Percentiles rank a stretch among this genome's conserved stretches.
Conservation (phyloP, 2,888 invertebrate genomes). For the Himalopsyche japonica region DNA sequence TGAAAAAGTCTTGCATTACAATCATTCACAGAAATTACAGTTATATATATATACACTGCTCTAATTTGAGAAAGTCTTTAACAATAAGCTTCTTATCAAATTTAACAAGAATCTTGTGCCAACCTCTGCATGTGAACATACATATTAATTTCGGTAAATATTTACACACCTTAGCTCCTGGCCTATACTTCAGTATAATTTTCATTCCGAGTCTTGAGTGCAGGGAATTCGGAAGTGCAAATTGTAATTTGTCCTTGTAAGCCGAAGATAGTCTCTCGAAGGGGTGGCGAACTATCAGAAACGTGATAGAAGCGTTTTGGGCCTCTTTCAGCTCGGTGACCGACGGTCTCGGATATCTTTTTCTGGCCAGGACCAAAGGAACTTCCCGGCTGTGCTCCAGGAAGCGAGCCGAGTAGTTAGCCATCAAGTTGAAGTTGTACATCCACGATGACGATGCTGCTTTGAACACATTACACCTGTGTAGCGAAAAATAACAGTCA, state of each 20-base stretch:
- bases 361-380: slow-evolving; percentile 75
- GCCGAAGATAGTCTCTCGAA: slow-evolving; percentile 79
- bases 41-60: too few relatives aligned
- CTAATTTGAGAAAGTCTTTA: too few relatives aligned
- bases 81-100: too few relatives aligned
- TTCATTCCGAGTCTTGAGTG: slow-evolving; percentile 79
- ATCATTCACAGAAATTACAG: too few relatives aligned
- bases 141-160: too few relatives aligned
- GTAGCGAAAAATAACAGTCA: slow-evolving; percentile 24
- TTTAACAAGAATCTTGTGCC: too few relatives aligned
- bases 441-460: slow-evolving; percentile 91
- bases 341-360: slow-evolving; percentile 77
- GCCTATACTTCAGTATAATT: slow-evolving; percentile 75
- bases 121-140: too few relatives aligned
- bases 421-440: slow-evolving; percentile 86
- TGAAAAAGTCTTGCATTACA: too few relatives aligned
- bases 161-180: slow-evolving; percentile 54
- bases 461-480: slow-evolving; percentile 79
- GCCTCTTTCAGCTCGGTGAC: slow-evolving; percentile 73
- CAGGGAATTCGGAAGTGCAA: slow-evolving; percentile 79
- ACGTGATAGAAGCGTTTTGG: slow-evolving; percentile 76
- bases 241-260: slow-evolving; percentile 83
- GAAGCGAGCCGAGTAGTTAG: slow-evolving; percentile 78
- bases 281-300: slow-evolving; percentile 81
- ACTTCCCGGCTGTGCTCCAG: slow-evolving; percentile 78